Percentiles rank a stretch among this genome's conserved stretches.
These are phyloP conservation scores for Ia io DNA, from an alignment of 2,113 vertebrate genomes.

Conservation along the genomic window DNA sequence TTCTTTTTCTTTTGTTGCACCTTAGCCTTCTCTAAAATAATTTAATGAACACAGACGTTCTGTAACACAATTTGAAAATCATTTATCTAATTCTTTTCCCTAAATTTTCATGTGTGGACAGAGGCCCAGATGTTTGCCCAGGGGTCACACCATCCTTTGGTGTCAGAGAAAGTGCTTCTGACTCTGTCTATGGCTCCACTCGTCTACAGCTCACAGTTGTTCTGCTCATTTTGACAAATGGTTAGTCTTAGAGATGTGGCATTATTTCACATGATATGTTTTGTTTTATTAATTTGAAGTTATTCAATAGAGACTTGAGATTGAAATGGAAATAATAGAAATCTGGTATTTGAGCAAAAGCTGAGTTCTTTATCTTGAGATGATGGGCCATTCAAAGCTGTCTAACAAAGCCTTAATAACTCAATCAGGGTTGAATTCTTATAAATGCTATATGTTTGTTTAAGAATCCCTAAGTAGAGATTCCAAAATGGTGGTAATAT, in stretches of 20 bases:
- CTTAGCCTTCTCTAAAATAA: not conserved
- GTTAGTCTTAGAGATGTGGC: not conserved
- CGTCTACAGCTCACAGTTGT: not conserved
- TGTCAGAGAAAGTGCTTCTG: not conserved
- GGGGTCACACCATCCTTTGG: not conserved
- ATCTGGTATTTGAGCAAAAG: constrained; percentile 35
- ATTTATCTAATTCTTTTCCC: not conserved
- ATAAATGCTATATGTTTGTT: constrained; percentile 58
- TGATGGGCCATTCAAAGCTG: constrained; percentile 52
- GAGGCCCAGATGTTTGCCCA: not conserved
- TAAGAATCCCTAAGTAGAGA: constrained; percentile 43
- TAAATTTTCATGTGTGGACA: not conserved
- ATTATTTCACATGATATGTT: not conserved
- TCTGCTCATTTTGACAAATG: not conserved
- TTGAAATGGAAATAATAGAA: not conserved
- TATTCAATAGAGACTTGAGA: not conserved
- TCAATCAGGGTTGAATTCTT: constrained; percentile 42
- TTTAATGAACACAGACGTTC: not conserved
- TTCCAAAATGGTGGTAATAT: not conserved
- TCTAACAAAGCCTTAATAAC: constrained; percentile 50
- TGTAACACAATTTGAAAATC: not conserved
- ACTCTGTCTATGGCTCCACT: not conserved
- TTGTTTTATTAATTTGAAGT: constrained; percentile 25
- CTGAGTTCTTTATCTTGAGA: constrained; percentile 56
- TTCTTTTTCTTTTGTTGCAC: not conserved